phyloP scores from a whole-genome alignment of 2,888 invertebrate species.

The Cephonodes hylas region DNA sequence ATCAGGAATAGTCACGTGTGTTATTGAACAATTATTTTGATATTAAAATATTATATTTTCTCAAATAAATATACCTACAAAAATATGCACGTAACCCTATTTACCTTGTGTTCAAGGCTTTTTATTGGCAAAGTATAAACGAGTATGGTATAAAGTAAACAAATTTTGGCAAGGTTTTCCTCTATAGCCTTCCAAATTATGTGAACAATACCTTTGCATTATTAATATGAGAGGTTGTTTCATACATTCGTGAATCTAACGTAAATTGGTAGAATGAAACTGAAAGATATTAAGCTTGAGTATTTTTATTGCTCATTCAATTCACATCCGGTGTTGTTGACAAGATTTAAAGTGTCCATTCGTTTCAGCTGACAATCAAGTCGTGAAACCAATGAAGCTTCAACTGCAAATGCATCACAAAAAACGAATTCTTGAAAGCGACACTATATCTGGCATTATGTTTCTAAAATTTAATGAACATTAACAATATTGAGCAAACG shows the following conservation, averaged over 20 bases:
- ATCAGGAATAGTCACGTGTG: no score
- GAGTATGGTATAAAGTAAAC: not conserved
- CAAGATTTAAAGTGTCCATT: not conserved
- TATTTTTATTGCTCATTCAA: not conserved
- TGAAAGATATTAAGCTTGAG: not conserved
- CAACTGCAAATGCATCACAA: not conserved
- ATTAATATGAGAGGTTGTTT: not conserved
- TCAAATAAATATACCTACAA: not conserved
- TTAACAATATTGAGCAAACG: no score
- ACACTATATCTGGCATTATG: no score
- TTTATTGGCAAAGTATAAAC: not conserved
- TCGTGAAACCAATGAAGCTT: not conserved
- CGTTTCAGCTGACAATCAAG: not conserved
- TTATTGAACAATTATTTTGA: no score
- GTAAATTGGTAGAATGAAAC: not conserved
- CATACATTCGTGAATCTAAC: not conserved
- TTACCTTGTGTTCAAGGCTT: not conserved
- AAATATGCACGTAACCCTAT: not conserved
- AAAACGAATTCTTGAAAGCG: not conserved
- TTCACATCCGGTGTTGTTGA: not conserved
- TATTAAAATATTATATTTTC: no score
- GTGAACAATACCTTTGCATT: not conserved
- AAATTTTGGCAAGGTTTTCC: not conserved
- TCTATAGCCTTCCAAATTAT: not conserved
- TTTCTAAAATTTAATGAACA: no score